These are phyloP conservation scores for Pseudomugil gertrudae DNA, from an alignment of 2,797 vertebrate species.

Conservation along the genomic window DNA sequence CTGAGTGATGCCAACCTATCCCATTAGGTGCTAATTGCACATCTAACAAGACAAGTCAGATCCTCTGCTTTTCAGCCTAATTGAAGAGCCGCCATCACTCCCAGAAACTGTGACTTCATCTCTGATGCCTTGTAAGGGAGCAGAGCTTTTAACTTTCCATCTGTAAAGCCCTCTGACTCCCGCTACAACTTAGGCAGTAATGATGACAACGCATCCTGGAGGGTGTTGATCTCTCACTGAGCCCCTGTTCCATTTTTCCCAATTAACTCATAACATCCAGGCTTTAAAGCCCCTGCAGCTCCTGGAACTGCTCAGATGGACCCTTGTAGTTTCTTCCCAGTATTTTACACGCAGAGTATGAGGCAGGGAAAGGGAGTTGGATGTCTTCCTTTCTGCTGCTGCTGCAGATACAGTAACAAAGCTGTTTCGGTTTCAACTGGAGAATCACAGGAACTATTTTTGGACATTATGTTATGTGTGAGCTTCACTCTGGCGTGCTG, in stretches of 20 bases:
- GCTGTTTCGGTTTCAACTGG: constrained; percentile 33
- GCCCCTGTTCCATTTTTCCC: constrained; percentile 46
- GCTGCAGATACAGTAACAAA: constrained; percentile 39
- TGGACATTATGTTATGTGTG: constrained; percentile 39
- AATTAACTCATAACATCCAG: constrained; percentile 54
- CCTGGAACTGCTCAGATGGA: constrained; percentile 25
- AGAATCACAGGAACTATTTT: constrained; percentile 60
- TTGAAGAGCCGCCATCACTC: constrained; percentile 36
- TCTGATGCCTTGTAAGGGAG: constrained; percentile 24
- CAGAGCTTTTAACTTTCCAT: constrained; percentile 44
- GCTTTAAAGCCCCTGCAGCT: constrained; percentile 43
- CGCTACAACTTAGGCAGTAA: constrained; percentile 48
- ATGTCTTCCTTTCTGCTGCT: constrained; percentile 13
- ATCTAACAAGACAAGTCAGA: constrained; percentile 16
- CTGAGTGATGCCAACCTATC: constrained; percentile 1
- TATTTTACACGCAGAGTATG: constrained; percentile 19
- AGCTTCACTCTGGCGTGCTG: constrained; percentile 16
- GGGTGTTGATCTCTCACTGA: constrained; percentile 51
- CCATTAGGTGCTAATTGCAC: constrained; percentile 2
- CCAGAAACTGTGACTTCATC: constrained; percentile 21
- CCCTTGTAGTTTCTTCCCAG: constrained; percentile 23
- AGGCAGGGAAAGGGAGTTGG: constrained; percentile 28
- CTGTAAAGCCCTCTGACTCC: constrained; percentile 52
- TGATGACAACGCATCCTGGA: constrained; percentile 50
- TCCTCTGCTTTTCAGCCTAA: constrained; percentile 19